phyloP scores from a whole-genome alignment of 1,140 invertebrate species.

The Aricia agestis region DNA sequence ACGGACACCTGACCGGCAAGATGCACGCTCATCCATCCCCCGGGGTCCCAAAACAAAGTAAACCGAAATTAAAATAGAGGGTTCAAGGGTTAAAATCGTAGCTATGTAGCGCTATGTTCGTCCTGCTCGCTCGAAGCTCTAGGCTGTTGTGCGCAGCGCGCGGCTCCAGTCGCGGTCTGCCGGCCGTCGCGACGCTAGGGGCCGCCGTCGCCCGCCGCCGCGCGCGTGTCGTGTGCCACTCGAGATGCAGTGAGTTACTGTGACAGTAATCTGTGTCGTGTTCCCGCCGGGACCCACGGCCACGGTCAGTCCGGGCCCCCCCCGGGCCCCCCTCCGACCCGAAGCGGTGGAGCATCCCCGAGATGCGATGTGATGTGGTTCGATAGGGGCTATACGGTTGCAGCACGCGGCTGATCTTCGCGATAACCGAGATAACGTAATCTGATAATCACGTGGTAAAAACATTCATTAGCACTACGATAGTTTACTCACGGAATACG shows the following conservation, averaged over 20 bases:
- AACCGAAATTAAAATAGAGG: slow-evolving; percentile 58
- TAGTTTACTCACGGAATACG: slow-evolving; percentile 20
- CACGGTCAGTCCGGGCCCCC: not conserved
- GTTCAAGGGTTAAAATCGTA: slow-evolving; percentile 69
- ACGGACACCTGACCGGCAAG: slow-evolving; percentile 46
- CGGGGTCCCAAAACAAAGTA: slow-evolving; percentile 42
- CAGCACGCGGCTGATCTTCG: slow-evolving; percentile 47
- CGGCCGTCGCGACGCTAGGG: slow-evolving; percentile 70
- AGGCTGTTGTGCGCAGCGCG: slow-evolving; percentile 59
- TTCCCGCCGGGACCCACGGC: slow-evolving; percentile 21
- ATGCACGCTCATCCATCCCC: not conserved
- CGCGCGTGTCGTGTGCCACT: slow-evolving; percentile 48
- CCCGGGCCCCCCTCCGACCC: not conserved
- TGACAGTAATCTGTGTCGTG: slow-evolving; percentile 34
- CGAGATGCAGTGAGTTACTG: slow-evolving; percentile 53
- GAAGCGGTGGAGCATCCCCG: slow-evolving; percentile 13
- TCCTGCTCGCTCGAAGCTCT: slow-evolving; percentile 65
- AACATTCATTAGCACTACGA: slow-evolving; percentile 63
- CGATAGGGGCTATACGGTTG: slow-evolving; percentile 25
- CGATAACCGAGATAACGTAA: slow-evolving; percentile 66
- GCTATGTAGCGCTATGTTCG: slow-evolving; percentile 50
- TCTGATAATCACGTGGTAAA: slow-evolving; percentile 65
- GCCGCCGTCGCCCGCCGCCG: slow-evolving; percentile 50
- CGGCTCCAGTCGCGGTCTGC: slow-evolving; percentile 68
- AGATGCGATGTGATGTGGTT: slow-evolving; percentile 1